Conservation (phyloP, 2,113 vertebrate genomes). For the Pachyramphus minor region DNA sequence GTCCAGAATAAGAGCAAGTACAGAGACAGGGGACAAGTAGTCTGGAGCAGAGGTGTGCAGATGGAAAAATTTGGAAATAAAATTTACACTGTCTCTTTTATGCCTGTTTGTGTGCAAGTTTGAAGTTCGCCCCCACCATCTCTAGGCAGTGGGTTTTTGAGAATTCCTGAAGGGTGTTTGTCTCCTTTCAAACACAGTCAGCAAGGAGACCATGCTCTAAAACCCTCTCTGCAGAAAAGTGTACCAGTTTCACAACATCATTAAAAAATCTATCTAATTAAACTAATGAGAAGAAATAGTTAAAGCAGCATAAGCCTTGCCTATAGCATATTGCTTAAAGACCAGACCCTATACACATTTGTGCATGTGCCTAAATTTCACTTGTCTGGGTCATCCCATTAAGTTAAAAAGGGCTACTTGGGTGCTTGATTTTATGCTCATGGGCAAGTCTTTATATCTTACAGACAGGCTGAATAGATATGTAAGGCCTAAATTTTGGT, state of each 20-base stretch:
- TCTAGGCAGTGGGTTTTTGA: background rate
- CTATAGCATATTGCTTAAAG: background rate
- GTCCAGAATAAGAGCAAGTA: background rate
- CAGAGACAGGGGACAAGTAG: background rate
- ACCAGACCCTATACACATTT: background rate
- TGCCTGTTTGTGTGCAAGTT: background rate
- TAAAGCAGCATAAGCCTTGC: constrained; percentile 1
- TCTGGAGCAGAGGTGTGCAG: background rate
- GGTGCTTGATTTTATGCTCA: background rate
- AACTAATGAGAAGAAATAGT: constrained; percentile 1
- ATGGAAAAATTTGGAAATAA: background rate
- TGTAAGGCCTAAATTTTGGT: background rate
- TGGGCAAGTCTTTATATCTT: background rate
- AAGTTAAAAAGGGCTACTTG: background rate
- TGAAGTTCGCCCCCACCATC: background rate
- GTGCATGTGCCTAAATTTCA: background rate
- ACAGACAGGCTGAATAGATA: background rate
- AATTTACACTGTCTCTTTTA: background rate
- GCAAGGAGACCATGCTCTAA: background rate
- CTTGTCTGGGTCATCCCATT: background rate
- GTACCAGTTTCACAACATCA: background rate
- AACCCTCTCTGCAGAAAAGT: background rate
- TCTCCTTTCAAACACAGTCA: background rate
- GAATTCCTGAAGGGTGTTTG: background rate
- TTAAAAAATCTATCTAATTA: background rate